Evolutionary conservation across 1,140 invertebrate species (phyloP).

Genomic region (Eumeta japonica): DNA sequence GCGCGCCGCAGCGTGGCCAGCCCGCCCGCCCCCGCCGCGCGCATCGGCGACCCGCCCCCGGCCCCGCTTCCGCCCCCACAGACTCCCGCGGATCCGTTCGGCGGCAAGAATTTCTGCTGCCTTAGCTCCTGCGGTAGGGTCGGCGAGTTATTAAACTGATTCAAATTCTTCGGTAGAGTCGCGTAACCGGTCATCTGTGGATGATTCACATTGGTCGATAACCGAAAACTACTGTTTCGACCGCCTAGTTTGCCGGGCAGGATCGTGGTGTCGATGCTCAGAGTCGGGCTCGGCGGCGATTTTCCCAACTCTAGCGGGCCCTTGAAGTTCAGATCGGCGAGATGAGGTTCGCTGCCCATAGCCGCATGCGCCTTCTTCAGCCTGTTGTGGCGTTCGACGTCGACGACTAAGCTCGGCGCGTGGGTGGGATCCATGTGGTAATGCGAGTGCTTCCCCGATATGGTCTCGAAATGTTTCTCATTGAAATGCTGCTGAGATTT

Average conservation of each 20-base stretch:
- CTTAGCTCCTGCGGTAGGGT: constrained; percentile 43
- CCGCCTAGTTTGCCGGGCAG: constrained; percentile 49
- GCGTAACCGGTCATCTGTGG: constrained; percentile 46
- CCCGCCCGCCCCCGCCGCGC: constrained; percentile 9
- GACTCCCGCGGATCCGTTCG: constrained; percentile 39
- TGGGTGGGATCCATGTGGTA: constrained; percentile 67
- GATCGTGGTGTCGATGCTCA: constrained; percentile 53
- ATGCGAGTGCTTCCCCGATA: constrained; percentile 64
- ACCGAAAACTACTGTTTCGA: constrained; percentile 43
- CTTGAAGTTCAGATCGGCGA: constrained; percentile 50
- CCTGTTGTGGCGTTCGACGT: constrained; percentile 69
- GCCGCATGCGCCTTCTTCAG: constrained; percentile 31
- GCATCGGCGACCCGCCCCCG: constrained; percentile 19
- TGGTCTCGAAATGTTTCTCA: constrained; percentile 70
- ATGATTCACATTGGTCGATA: constrained; percentile 37
- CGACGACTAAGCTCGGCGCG: constrained; percentile 72
- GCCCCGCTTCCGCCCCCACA: constrained; percentile 24
- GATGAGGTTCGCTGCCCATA: constrained; percentile 36
- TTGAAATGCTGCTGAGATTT: constrained; percentile 56
- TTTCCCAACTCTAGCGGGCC: constrained; percentile 49
- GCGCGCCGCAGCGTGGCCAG: constrained; percentile 40
- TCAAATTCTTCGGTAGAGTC: constrained; percentile 53
- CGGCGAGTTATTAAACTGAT: constrained; percentile 46
- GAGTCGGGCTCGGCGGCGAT: constrained; percentile 44
- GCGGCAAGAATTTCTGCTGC: constrained; percentile 41